phyloP scores from a whole-genome alignment of 1,140 invertebrate genomes.

The Trichoplusia ni region DNA sequence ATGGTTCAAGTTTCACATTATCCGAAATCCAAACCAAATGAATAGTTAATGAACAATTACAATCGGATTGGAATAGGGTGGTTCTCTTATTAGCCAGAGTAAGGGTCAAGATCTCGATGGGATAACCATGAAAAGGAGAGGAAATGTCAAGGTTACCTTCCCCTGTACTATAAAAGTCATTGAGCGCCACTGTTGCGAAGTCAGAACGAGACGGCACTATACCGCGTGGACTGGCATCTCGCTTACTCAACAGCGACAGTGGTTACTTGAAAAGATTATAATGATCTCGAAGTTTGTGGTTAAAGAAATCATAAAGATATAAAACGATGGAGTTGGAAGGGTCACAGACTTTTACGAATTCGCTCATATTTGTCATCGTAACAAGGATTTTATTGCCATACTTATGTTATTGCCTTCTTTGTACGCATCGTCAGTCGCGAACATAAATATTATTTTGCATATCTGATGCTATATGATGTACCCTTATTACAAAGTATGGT shows the following conservation, averaged over 20 bases:
- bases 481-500: no score
- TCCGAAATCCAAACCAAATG: constrained; percentile 5
- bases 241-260: no score
- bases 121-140: no score
- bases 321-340: constrained; percentile 28
- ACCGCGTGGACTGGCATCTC: no score
- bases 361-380: constrained; percentile 25
- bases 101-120: constrained; percentile 37
- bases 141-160: no score
- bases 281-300: no score
- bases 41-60: constrained; percentile 35
- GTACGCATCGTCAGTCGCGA: not conserved
- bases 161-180: no score
- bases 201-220: no score
- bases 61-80: constrained; percentile 37
- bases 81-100: constrained; percentile 39
- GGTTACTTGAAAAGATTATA: no score
- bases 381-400: constrained; percentile 26
- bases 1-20: not conserved
- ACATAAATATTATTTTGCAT: constrained; percentile 10
- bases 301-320: constrained; percentile 44
- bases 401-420: constrained; percentile 17
- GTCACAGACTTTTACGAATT: not conserved
- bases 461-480: not conserved
- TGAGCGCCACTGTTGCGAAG: no score